Evolutionary conservation across 2,113 vertebrate genomes (phyloP), one percentile per base, ranked within the genome.

Genomic region (Pardalotus punctatus): DNA sequence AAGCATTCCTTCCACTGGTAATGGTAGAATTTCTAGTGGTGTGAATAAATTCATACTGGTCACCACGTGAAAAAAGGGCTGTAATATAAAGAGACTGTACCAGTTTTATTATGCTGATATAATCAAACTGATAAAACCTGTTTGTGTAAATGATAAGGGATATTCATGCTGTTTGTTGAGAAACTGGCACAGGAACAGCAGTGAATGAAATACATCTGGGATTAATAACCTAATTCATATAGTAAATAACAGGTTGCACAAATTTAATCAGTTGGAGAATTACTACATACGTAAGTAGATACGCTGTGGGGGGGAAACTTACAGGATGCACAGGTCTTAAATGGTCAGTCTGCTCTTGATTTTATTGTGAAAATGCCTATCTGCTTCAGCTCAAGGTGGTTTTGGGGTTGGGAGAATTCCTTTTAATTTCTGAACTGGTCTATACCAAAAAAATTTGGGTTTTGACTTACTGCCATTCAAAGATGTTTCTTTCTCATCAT

Each of bases 191-290:
- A 74, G 76, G 53, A 96, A 90, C 76, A 92, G 28, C 56, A 38
- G 60, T 64, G 79, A 96, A 81, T 64, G 31, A 81, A 73, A 81
- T 83, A 71, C 92, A 90, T 92, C 74, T 94, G 87, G 94, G 88
- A 93, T 81, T 91, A 90, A 93, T 79, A 93, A 78, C 24, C 51
- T 81, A 88, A 86, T 92, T 90, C 76, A 51, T 83, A 77, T 33
- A 86, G 76, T 86, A 95, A 96, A 90, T 93, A 93, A 86, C 88
- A 86, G 79, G 85, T 90, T 90, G 79, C 82, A 83, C 85, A 78
- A 83, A 88, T 94, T 67, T 86, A 95, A 93, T 94, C 85, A 60
- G 35, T 50, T 83, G 47, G 71, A 88, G 74, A 90, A 88, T 67
- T 56, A 81, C 90, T 94, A 78, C 31, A 88, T 18, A n/a, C 0